Evolutionary conservation across 2,113 vertebrate genomes (phyloP).

Genomic region (Hassar affinis): DNA sequence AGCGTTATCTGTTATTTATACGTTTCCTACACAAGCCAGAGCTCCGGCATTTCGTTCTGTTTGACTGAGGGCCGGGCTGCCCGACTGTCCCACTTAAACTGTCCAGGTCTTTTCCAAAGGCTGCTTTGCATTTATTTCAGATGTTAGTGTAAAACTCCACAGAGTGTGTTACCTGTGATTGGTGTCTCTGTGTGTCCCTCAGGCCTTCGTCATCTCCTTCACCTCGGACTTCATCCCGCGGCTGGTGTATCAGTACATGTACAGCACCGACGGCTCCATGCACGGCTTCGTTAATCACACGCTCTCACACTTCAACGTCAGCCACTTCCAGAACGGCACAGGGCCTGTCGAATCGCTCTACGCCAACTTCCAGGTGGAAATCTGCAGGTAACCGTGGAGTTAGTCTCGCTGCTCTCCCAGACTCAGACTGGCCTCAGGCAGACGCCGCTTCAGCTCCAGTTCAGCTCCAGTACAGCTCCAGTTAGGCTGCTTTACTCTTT

Average conservation of each 20-base stretch:
- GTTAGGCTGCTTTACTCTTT: too few relatives aligned
- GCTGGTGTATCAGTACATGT: slow-evolving; percentile 97
- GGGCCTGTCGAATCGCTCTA: slow-evolving; percentile 80
- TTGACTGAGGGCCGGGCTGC: neutral
- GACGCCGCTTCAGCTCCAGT: too few relatives aligned
- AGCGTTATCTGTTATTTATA: slow-evolving; percentile 6
- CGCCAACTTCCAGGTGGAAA: slow-evolving; percentile 82
- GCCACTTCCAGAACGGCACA: slow-evolving; percentile 90
- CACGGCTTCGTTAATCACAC: slow-evolving; percentile 97
- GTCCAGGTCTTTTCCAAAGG: neutral
- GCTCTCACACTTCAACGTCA: slow-evolving; percentile 95
- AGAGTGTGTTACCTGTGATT: neutral
- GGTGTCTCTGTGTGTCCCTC: neutral
- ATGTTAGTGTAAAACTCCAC: neutral
- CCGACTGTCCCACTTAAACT: neutral
- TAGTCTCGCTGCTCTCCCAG: neutral
- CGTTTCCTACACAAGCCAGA: neutral
- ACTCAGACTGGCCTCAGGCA: too few relatives aligned
- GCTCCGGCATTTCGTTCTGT: neutral
- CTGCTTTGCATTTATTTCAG: neutral
- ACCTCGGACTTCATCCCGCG: slow-evolving; percentile 99
- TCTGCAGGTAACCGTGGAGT: slow-evolving; percentile 84
- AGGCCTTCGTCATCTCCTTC: slow-evolving; percentile 81
- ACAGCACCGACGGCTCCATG: slow-evolving; percentile 95
- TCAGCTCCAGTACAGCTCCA: too few relatives aligned